Conservation (phyloP, 2,113 vertebrate species). For the Phrynosoma platyrhinos region DNA sequence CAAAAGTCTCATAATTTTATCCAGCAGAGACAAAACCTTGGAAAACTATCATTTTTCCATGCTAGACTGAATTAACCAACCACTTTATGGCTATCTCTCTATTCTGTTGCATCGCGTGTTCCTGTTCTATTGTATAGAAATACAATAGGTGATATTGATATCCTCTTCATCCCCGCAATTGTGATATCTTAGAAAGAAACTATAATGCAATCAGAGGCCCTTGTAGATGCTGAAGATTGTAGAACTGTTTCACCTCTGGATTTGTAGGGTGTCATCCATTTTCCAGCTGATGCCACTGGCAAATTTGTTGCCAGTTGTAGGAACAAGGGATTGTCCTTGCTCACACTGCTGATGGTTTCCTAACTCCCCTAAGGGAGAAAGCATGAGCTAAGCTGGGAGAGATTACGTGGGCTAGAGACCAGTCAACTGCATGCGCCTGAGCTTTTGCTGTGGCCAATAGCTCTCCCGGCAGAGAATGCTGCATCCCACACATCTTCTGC, state of each 20-base stretch:
- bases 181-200: neutral
- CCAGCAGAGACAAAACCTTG: no score
- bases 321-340: constrained; percentile 58
- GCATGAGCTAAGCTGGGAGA: constrained; percentile 62
- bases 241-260: neutral
- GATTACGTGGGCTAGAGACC: constrained; percentile 61
- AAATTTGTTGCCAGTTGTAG: constrained; percentile 47
- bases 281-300: constrained; percentile 56
- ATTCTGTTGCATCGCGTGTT: no score
- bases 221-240: neutral
- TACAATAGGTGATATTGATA: neutral
- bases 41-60: no score
- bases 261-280: neutral
- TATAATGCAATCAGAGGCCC: neutral
- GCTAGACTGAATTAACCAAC: no score
- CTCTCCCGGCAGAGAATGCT: constrained; percentile 64
- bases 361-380: constrained; percentile 51
- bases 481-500: constrained; percentile 60
- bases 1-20: no score
- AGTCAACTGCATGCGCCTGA: constrained; percentile 54
- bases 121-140: no score
- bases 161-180: neutral
- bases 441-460: constrained; percentile 48
- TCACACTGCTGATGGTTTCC: constrained; percentile 57
- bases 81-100: no score